A percentile compares a stretch with the other conserved stretches of the same genome.
These are phyloP conservation scores for Anarrhichthys ocellatus DNA, from an alignment of 2,113 vertebrate species.

Conservation along the genomic window DNA sequence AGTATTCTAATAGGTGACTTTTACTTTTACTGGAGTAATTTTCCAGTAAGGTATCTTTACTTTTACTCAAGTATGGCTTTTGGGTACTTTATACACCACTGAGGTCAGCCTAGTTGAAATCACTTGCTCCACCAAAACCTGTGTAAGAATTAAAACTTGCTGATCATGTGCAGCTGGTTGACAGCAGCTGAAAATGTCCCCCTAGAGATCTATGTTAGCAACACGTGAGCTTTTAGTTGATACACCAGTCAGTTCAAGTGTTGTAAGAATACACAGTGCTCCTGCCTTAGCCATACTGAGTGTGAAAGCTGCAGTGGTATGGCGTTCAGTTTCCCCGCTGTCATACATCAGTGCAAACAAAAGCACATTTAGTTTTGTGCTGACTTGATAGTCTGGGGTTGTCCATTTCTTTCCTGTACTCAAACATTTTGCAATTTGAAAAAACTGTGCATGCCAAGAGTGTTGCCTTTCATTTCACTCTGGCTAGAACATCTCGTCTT, in stretches of 20 bases:
- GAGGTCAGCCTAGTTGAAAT: background rate
- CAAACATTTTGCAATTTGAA: constrained; percentile 31
- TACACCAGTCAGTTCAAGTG: background rate
- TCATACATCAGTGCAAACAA: constrained; percentile 21
- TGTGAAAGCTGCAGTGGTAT: constrained; percentile 20
- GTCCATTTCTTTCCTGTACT: constrained; percentile 2
- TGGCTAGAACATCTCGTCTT: constrained; percentile 4
- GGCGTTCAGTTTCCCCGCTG: background rate
- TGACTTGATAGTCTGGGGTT: constrained; percentile 15
- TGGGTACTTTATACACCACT: too few relatives aligned
- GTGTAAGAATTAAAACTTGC: background rate
- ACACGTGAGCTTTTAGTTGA: constrained; percentile 4
- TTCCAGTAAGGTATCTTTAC: too few relatives aligned
- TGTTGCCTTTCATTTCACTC: constrained; percentile 32
- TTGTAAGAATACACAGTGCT: background rate
- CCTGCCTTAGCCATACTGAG: background rate
- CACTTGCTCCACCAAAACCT: background rate
- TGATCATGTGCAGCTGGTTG: background rate
- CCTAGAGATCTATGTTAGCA: background rate
- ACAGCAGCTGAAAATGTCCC: background rate
- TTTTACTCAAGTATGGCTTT: too few relatives aligned
- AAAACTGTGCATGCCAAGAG: constrained; percentile 24
- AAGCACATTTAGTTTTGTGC: constrained; percentile 19
- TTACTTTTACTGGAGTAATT: too few relatives aligned
- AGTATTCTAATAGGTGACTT: too few relatives aligned